Evolutionary conservation across 2,888 invertebrate genomes (phyloP), one percentile per base, ranked within the genome.

Genomic region (Argyresthia albistria): DNA sequence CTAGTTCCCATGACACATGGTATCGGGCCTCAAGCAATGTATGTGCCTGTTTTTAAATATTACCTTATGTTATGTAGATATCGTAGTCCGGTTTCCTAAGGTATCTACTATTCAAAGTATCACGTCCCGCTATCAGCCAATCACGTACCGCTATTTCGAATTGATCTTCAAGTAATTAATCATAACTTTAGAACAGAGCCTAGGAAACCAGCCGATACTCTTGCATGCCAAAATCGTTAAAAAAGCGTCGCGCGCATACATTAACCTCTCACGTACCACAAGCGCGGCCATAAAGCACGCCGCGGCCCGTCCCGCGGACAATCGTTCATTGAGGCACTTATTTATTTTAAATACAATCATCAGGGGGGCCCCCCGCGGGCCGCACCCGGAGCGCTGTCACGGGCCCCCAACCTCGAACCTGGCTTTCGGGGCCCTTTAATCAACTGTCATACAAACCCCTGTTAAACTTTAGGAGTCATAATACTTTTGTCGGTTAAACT

Each of bases 301-400:
- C 42, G 53, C 61, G 58, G 57, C 59, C 62, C 35, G 37, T 25
- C 46, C 16, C 71, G 74, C 77, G 77, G 76, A 87, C 86, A 87
- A 84, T 86, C 86, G 84, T 84, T 84, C 86, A 86, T 81, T 83
- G 84, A 81, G 80, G 86, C 78, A 86, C 86, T 86, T 87, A 87
- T 86, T 86, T 87, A 86, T 87, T 83, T 86, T 84, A 84, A 86
- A 87, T 84, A 84, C 83, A 84, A 86, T 86, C 86, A 83, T 87
- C 87, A 86, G 82, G 80, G 80, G 72, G 65, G 83, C 76, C 73
- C 80, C 83, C 66, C 77, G 75, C 59, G 82, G 67, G 76, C 65
- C 67, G 73, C 76, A 72, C 84, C 80, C 69, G 79, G 73, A 69
- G 83, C 68, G 81, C 87, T 83, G 84, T 84, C 87, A 76, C 80